Conservation (phyloP, 2,797 vertebrate species). For the Apodemus agrarius region DNA sequence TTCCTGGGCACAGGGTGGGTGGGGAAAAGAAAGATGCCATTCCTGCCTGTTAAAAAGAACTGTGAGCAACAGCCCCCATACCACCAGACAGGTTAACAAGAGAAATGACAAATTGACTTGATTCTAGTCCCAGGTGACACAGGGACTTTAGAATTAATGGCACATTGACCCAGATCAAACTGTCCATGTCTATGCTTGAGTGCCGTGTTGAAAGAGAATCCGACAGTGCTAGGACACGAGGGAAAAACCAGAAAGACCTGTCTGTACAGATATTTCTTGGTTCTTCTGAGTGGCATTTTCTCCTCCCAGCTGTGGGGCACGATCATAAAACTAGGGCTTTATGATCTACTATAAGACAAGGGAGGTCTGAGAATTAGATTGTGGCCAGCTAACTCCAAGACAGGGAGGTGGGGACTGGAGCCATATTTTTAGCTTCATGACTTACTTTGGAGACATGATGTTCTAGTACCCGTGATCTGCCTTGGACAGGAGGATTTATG, state of each 20-base stretch:
- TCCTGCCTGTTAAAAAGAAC: neutral
- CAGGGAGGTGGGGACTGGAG: neutral
- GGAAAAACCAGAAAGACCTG: neutral
- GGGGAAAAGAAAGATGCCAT: too few species aligned
- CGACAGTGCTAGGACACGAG: fast-evolving
- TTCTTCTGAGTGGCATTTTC: neutral
- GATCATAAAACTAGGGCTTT: neutral
- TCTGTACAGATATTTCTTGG: neutral
- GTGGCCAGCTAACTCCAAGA: neutral
- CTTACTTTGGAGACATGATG: neutral
- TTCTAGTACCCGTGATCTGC: neutral
- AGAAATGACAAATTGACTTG: neutral
- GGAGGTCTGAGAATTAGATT: neutral
- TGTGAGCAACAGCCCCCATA: neutral
- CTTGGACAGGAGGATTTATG: neutral
- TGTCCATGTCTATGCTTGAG: neutral
- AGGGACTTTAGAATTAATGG: neutral
- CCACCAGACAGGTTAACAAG: neutral
- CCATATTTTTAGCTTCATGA: neutral
- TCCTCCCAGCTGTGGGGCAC: neutral
- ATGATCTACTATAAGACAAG: neutral
- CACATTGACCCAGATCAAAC: neutral
- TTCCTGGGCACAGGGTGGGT: neutral
- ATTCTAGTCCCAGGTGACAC: neutral
- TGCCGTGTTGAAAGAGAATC: neutral